Conservation (phyloP, 2,113 vertebrate genomes). For the Marcusenius ussheri region DNA sequence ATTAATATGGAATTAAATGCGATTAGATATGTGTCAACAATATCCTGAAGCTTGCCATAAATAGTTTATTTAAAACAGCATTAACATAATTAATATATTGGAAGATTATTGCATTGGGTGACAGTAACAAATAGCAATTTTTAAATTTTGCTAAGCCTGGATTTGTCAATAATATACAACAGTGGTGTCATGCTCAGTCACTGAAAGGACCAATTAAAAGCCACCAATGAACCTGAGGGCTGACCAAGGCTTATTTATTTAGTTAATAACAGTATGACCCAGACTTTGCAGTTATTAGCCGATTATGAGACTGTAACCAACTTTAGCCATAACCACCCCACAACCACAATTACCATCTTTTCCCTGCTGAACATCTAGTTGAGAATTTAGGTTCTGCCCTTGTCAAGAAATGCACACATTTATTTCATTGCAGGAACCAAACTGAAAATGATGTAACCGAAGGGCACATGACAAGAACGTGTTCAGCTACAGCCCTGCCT, state of each 20-base stretch:
- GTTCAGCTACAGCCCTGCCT: background rate
- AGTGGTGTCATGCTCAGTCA: background rate
- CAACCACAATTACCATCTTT: background rate
- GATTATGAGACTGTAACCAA: background rate
- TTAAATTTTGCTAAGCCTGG: background rate
- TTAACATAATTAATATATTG: slow-evolving; percentile 13
- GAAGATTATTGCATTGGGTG: background rate
- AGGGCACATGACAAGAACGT: background rate
- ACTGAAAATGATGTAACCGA: background rate
- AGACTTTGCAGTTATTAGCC: background rate
- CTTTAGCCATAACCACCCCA: background rate
- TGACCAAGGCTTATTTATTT: background rate
- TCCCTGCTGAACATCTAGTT: background rate
- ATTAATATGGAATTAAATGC: slow-evolving; percentile 27
- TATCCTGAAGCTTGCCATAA: slow-evolving; percentile 16
- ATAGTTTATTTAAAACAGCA: slow-evolving; percentile 23
- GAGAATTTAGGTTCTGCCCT: background rate
- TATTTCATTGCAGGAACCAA: background rate
- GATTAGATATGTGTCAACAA: slow-evolving; percentile 31
- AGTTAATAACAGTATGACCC: background rate
- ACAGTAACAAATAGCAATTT: background rate
- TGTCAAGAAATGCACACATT: background rate
- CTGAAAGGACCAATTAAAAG: background rate
- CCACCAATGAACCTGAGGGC: background rate
- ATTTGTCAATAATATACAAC: background rate